phyloP scores from a whole-genome alignment of 2,888 invertebrate genomes.

The Zaprionus obscuricornis region DNA sequence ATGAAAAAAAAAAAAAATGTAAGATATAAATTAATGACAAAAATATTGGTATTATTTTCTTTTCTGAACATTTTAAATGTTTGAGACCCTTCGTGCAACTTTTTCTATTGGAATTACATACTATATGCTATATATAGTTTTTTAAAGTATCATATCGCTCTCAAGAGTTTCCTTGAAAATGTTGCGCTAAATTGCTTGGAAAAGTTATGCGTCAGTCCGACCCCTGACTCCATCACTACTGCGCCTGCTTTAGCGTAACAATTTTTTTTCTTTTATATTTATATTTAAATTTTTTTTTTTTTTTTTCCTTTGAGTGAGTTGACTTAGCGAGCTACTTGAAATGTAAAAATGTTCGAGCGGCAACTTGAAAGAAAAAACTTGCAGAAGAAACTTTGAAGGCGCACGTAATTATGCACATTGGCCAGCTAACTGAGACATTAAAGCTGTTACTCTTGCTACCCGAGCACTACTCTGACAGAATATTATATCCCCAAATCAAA shows the following conservation, averaged over 20 bases:
- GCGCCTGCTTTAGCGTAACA: conserved; percentile 39
- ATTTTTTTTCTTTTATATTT: conserved; percentile 29
- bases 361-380: conserved; percentile 59
- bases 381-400: conserved; percentile 56
- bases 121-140: no score
- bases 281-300: no score
- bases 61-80: no score
- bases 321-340: conserved; percentile 72
- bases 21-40: no score
- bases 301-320: conserved; percentile 50
- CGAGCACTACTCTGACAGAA: no score
- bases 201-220: conserved; percentile 59
- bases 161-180: conserved; percentile 26
- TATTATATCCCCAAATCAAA: no score
- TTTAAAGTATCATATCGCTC: conserved; percentile 14
- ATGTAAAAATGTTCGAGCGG: conserved; percentile 64
- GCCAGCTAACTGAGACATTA: conserved; percentile 28
- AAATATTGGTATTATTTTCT: no score
- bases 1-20: no score
- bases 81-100: no score
- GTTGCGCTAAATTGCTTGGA: conserved; percentile 67
- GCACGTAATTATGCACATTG: conserved; percentile 62
- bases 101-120: no score
- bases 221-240: not conserved
- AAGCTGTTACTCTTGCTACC: conserved; percentile 14